These are phyloP conservation scores for Hylaeus anthracinus DNA, from an alignment of 1,140 invertebrate species.

Conservation along the genomic window DNA sequence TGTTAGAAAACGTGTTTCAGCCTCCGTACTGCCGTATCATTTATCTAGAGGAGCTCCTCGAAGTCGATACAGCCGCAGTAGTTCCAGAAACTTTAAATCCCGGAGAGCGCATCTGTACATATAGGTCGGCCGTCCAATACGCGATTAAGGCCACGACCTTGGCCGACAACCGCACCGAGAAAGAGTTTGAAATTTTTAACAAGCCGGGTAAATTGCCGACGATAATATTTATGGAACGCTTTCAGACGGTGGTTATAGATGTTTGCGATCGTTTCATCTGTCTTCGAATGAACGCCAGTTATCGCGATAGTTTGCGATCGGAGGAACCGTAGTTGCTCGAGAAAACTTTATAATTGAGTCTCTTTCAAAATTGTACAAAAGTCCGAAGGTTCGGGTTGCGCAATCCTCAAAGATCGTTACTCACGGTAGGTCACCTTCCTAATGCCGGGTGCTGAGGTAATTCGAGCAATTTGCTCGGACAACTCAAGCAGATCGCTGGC, in stretches of 20 bases:
- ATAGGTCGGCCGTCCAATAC: slow-evolving; percentile 26
- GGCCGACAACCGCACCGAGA: slow-evolving; percentile 16
- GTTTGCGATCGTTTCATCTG: too few species aligned
- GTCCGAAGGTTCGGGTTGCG: not conserved
- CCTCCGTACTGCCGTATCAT: slow-evolving; percentile 38
- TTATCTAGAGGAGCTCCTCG: slow-evolving; percentile 28
- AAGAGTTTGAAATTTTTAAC: slow-evolving; percentile 19
- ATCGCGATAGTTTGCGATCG: too few species aligned
- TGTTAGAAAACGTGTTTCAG: slow-evolving; percentile 8
- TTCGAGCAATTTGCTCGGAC: slow-evolving; percentile 40
- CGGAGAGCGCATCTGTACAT: slow-evolving; percentile 19
- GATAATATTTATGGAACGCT: slow-evolving; percentile 8
- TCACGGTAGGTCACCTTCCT: slow-evolving; percentile 26
- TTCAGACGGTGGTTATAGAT: not conserved
- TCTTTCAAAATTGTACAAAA: too few species aligned
- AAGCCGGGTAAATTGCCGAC: slow-evolving; percentile 17
- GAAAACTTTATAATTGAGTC: not conserved
- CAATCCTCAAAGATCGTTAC: slow-evolving; percentile 8
- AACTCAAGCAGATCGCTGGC: slow-evolving; percentile 36
- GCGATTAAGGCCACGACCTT: slow-evolving; percentile 48
- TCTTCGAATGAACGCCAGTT: too few species aligned
- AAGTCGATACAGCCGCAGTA: slow-evolving; percentile 22
- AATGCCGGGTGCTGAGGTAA: slow-evolving; percentile 36
- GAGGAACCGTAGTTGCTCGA: not conserved
- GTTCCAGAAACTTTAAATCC: slow-evolving; percentile 49